These are phyloP conservation scores for Lynx canadensis DNA, from an alignment of 2,113 vertebrate species.

Conservation along the genomic window DNA sequence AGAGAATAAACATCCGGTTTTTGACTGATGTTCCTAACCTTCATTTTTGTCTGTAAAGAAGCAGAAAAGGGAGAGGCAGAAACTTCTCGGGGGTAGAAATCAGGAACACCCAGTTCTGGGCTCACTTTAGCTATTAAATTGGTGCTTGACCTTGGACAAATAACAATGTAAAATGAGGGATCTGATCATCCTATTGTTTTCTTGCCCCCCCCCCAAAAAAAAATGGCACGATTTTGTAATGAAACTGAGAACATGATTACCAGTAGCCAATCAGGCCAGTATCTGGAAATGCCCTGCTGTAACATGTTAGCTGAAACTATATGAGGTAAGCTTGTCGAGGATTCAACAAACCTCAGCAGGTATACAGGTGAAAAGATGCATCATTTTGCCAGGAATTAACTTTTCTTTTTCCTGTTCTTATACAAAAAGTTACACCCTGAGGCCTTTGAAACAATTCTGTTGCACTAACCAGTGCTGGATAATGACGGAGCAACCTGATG, in stretches of 20 bases:
- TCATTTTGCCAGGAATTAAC: background rate
- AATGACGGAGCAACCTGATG: constrained; percentile 52
- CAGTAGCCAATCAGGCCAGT: no score
- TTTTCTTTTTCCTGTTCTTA: constrained; percentile 57
- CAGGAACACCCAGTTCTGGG: background rate
- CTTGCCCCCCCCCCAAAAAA: no score
- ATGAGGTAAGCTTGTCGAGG: background rate
- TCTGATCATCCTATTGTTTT: background rate
- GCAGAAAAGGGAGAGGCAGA: background rate
- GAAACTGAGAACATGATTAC: background rate
- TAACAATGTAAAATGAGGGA: background rate
- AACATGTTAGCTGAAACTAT: constrained; percentile 3
- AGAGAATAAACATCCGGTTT: background rate
- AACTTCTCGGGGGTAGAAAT: background rate
- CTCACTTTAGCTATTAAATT: background rate
- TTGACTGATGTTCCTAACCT: background rate
- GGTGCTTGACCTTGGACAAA: constrained; percentile 20
- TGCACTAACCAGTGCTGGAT: constrained; percentile 53
- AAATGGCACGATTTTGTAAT: background rate
- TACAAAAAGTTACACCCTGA: constrained; percentile 24
- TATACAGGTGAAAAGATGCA: background rate
- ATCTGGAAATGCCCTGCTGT: background rate
- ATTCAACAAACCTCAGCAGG: background rate
- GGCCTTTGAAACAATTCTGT: background rate
- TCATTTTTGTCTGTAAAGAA: background rate